These are phyloP conservation scores for Tiphia femorata DNA, from an alignment of 2,888 invertebrate genomes.

Conservation along the genomic window DNA sequence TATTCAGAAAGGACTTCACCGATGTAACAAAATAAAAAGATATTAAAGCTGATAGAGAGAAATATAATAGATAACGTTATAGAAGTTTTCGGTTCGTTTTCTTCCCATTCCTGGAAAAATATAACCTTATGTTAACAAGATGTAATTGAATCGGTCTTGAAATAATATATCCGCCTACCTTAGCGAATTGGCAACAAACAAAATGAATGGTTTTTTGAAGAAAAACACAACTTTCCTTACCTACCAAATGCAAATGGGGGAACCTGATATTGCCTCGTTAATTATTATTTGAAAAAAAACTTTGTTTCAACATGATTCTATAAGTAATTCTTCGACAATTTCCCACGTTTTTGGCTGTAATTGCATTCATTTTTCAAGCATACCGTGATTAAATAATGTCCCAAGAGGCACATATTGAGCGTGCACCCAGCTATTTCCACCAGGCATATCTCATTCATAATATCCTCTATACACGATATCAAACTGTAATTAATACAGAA, in stretches of 20 bases:
- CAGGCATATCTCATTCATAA: constrained; percentile 54
- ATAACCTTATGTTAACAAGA: too few relatives aligned
- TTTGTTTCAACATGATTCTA: background rate
- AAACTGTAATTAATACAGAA: too few relatives aligned
- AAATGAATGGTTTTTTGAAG: too few relatives aligned
- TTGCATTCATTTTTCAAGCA: constrained; percentile 20
- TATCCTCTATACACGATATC: constrained; percentile 44
- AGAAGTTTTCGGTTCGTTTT: constrained; percentile 34
- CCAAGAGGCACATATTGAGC: constrained; percentile 54
- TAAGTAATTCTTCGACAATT: too few relatives aligned
- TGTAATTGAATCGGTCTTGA: background rate
- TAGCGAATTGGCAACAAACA: too few relatives aligned
- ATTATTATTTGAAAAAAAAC: background rate
- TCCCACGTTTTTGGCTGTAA: too few relatives aligned
- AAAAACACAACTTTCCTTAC: too few relatives aligned
- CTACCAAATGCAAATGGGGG: too few relatives aligned
- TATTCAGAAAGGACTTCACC: constrained; percentile 51
- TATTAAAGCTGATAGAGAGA: constrained; percentile 52
- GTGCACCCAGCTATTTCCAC: constrained; percentile 58
- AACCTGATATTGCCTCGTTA: too few relatives aligned
- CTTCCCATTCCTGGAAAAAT: constrained; percentile 30
- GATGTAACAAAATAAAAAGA: constrained; percentile 55
- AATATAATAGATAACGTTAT: constrained; percentile 48
- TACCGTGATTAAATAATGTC: constrained; percentile 55
- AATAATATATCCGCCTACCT: too few relatives aligned